A percentile compares a stretch with the other conserved stretches of the same genome.
Conservation (phyloP, 2,113 vertebrate species). For the Myodes glareolus region DNA sequence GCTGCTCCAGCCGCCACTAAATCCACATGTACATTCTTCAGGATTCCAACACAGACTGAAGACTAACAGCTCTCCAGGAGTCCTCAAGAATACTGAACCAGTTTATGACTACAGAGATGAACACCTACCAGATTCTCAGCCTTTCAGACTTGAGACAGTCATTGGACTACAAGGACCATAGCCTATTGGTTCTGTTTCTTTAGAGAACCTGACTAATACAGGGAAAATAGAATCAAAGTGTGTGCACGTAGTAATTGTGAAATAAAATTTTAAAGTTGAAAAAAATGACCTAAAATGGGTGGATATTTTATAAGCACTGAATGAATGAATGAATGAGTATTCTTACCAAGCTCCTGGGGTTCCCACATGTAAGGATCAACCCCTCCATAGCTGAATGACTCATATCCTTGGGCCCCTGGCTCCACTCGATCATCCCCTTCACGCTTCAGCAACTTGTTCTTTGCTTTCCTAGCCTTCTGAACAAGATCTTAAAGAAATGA, state of each 20-base stretch:
- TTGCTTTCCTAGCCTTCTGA: constrained; percentile 97
- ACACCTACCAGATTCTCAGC: neutral
- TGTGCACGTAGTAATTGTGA: neutral
- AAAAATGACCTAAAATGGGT: neutral
- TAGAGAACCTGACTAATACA: neutral
- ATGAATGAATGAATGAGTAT: neutral
- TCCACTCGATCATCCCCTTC: constrained; percentile 93
- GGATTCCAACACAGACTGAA: neutral
- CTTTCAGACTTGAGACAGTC: neutral
- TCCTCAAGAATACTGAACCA: neutral
- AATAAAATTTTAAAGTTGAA: neutral
- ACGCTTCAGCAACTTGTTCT: constrained; percentile 94
- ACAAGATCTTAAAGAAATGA: constrained; percentile 89
- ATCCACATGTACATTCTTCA: neutral
- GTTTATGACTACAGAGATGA: neutral
- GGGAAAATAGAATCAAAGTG: neutral
- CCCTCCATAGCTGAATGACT: constrained; percentile 96
- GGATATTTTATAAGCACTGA: neutral
- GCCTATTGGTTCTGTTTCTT: neutral
- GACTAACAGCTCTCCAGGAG: neutral
- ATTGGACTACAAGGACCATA: neutral
- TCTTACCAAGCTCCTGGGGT: constrained; percentile 96
- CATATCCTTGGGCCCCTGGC: constrained; percentile 89
- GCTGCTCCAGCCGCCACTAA: neutral
- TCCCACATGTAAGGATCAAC: constrained; percentile 99